A percentile compares a stretch with the other conserved stretches of the same genome.
These are phyloP conservation scores for Catotricha subobsoleta DNA, from an alignment of 2,888 invertebrate species.

Conservation along the genomic window DNA sequence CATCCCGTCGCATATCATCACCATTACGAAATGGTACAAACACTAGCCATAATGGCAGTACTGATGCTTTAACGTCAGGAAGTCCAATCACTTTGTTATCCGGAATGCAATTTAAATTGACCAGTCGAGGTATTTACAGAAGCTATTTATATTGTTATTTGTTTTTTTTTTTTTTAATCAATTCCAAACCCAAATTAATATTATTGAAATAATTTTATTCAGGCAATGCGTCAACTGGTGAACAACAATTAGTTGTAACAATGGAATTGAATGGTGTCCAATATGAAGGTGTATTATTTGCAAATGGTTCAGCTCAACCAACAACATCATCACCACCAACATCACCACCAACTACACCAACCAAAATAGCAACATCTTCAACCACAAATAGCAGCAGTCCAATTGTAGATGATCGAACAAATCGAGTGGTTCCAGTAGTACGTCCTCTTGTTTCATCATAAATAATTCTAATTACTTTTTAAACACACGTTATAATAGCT, in stretches of 20 bases:
- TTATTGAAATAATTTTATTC: constrained; percentile 16
- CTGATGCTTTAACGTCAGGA: constrained; percentile 15
- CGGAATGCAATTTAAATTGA: constrained; percentile 55
- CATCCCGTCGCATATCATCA: constrained; percentile 3
- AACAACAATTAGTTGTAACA: constrained; percentile 79
- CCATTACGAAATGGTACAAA: constrained; percentile 8
- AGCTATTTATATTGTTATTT: not conserved
- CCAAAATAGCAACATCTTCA: not conserved
- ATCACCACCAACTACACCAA: constrained; percentile 6
- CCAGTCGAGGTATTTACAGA: constrained; percentile 49
- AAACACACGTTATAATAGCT: too few species aligned
- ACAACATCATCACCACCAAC: constrained; percentile 25
- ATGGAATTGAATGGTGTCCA: constrained; percentile 92
- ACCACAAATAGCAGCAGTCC: constrained; percentile 3
- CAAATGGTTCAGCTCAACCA: constrained; percentile 23
- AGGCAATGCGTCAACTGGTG: constrained; percentile 36
- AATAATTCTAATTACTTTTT: too few species aligned
- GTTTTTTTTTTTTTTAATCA: constrained; percentile 5
- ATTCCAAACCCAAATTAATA: too few species aligned
- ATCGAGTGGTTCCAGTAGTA: constrained; percentile 5
- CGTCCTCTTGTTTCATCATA: constrained; percentile 12
- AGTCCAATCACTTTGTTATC: constrained; percentile 6
- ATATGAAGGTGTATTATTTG: constrained; percentile 88
- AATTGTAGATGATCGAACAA: constrained; percentile 10
- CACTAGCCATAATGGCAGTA: constrained; percentile 10